Conservation (phyloP, 2,888 invertebrate genomes). For the Mesoligia furuncula region DNA sequence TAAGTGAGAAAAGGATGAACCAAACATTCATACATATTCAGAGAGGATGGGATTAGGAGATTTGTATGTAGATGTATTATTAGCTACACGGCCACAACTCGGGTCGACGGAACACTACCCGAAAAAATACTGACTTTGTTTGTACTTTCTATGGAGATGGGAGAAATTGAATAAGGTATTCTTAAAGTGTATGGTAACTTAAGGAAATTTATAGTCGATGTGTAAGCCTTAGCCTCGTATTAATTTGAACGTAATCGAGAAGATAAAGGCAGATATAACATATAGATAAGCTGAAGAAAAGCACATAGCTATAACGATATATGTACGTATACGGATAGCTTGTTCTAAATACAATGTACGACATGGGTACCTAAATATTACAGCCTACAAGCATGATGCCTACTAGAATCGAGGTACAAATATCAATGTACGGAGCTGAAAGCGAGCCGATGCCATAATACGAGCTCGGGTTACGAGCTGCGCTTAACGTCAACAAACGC, state of each 20-base stretch:
- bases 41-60: conserved; percentile 42
- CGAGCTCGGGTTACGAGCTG: conserved; percentile 70
- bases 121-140: conserved; percentile 11
- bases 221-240: background rate
- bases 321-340: background rate
- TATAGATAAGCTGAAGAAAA: conserved; percentile 26
- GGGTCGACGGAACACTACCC: background rate
- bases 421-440: conserved; percentile 48
- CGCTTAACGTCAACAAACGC: conserved; percentile 79
- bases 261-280: conserved; percentile 8
- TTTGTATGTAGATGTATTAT: conserved; percentile 51
- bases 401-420: conserved; percentile 48
- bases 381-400: conserved; percentile 35
- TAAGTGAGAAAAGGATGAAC: conserved; percentile 9
- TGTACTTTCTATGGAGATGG: background rate
- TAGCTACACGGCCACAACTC: background rate
- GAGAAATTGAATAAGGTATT: background rate
- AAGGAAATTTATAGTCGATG: background rate
- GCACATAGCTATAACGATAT: conserved; percentile 4
- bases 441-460: conserved; percentile 74
- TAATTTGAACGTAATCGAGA: conserved; percentile 16
- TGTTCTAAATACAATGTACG: conserved; percentile 27
- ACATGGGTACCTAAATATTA: conserved; percentile 39
- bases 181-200: background rate
- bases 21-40: conserved; percentile 48